Evolutionary conservation across 2,797 vertebrate species (phyloP).

Genomic region (Gambusia yucatana): DNA sequence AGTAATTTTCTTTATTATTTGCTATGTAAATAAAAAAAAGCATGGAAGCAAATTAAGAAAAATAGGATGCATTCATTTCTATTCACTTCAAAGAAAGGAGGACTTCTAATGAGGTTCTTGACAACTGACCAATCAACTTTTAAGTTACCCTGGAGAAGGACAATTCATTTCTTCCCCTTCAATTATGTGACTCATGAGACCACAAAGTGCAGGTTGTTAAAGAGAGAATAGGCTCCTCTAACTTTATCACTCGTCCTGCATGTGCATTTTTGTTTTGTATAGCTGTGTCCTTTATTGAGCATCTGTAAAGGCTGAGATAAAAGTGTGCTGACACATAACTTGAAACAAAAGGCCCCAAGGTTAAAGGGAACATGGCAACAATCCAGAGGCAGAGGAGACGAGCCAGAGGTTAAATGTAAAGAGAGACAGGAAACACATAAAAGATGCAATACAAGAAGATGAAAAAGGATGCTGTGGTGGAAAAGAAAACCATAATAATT

Average conservation of each 20-base stretch:
- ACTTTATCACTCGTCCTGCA: slow-evolving; percentile 40
- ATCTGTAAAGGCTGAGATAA: slow-evolving; percentile 59
- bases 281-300: slow-evolving; percentile 67
- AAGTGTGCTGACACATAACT: slow-evolving; percentile 54
- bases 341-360: slow-evolving; percentile 63
- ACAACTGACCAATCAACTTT: slow-evolving; percentile 54
- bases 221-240: slow-evolving; percentile 45
- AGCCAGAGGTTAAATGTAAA: slow-evolving; percentile 43
- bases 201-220: slow-evolving; percentile 42
- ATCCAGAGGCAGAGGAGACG: slow-evolving; percentile 30
- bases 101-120: slow-evolving; percentile 41
- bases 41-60: neutral
- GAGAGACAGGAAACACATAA: slow-evolving; percentile 19
- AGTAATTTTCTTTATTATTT: neutral
- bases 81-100: slow-evolving; percentile 11
- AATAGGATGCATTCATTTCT: neutral
- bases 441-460: slow-evolving; percentile 29
- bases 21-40: neutral
- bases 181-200: slow-evolving; percentile 46
- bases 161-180: slow-evolving; percentile 46
- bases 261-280: slow-evolving; percentile 63
- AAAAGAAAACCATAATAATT: slow-evolving; percentile 52
- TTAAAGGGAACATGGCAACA: slow-evolving; percentile 56
- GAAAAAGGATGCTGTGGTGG: slow-evolving; percentile 52
- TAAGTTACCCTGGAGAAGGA: slow-evolving; percentile 34